A percentile compares a stretch with the other conserved stretches of the same genome.
Evolutionary conservation across 2,797 vertebrate species (phyloP).

Genomic region (Danio aesculapii): DNA sequence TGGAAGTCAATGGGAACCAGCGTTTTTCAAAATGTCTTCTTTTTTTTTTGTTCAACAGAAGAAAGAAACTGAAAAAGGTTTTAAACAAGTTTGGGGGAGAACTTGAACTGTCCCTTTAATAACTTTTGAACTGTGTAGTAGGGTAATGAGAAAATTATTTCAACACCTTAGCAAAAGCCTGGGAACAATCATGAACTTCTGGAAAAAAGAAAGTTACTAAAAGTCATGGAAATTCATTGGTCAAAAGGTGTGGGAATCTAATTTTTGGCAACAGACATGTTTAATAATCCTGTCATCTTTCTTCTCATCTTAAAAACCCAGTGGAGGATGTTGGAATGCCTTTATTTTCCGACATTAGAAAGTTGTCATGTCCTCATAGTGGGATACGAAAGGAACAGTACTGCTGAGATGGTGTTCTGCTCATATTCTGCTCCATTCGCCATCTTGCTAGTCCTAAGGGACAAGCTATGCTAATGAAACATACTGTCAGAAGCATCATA

Average conservation of each 20-base stretch:
- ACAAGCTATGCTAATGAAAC: slow-evolving; percentile 24
- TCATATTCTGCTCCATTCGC: background rate
- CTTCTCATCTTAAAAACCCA: background rate
- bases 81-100: too few species aligned
- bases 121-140: too few species aligned
- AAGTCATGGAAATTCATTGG: background rate
- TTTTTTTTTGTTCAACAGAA: too few species aligned
- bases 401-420: slow-evolving; percentile 9
- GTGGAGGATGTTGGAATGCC: background rate
- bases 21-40: too few species aligned
- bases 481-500: slow-evolving; percentile 20
- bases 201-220: background rate
- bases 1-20: too few species aligned
- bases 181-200: background rate
- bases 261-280: background rate
- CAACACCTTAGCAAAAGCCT: too few species aligned
- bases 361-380: background rate
- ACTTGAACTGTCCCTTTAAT: too few species aligned
- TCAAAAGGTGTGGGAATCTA: background rate
- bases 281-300: slow-evolving; percentile 11
- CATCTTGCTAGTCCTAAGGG: slow-evolving; percentile 15
- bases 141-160: too few species aligned
- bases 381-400: slow-evolving; percentile 5
- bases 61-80: too few species aligned
- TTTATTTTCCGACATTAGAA: slow-evolving; percentile 10